Conservation (phyloP, 2,888 invertebrate species). For the Hylaea fasciaria region DNA sequence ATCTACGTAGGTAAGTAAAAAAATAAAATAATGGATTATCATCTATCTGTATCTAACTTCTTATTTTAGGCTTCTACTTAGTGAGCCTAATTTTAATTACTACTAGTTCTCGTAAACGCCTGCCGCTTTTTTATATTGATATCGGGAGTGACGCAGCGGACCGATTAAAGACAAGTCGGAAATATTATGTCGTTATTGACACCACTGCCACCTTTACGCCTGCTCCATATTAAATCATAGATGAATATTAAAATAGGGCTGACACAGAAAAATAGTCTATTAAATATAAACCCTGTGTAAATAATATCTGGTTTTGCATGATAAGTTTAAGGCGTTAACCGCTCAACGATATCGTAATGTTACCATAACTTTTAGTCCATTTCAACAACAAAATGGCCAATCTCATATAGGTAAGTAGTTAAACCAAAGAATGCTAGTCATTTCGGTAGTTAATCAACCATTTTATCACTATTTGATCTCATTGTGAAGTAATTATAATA, state of each 20-base stretch:
- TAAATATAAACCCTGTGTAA: slow-evolving; percentile 66
- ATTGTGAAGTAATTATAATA: slow-evolving; percentile 56
- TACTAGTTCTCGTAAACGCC: no score
- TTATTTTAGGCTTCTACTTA: no score
- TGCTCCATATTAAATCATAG: no score
- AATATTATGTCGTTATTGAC: no score
- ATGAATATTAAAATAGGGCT: slow-evolving; percentile 43
- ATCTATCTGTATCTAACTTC: no score
- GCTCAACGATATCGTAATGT: slow-evolving; percentile 79
- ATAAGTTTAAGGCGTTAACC: slow-evolving; percentile 75
- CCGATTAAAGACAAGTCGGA: no score
- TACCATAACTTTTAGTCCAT: slow-evolving; percentile 46
- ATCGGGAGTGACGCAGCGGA: no score
- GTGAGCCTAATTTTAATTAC: no score
- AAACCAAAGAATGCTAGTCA: slow-evolving; percentile 56
- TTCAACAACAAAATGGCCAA: slow-evolving; percentile 33
- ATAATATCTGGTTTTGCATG: slow-evolving; percentile 74
- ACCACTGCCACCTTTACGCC: no score
- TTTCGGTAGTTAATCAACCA: slow-evolving; percentile 37
- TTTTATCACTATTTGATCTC: slow-evolving; percentile 45
- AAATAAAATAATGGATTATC: not conserved
- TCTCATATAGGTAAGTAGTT: slow-evolving; percentile 40
- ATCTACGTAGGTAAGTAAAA: not conserved
- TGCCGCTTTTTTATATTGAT: no score
- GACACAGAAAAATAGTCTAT: slow-evolving; percentile 45